Evolutionary conservation across 2,113 vertebrate species (phyloP).

Genomic region (Glareola pratincola): DNA sequence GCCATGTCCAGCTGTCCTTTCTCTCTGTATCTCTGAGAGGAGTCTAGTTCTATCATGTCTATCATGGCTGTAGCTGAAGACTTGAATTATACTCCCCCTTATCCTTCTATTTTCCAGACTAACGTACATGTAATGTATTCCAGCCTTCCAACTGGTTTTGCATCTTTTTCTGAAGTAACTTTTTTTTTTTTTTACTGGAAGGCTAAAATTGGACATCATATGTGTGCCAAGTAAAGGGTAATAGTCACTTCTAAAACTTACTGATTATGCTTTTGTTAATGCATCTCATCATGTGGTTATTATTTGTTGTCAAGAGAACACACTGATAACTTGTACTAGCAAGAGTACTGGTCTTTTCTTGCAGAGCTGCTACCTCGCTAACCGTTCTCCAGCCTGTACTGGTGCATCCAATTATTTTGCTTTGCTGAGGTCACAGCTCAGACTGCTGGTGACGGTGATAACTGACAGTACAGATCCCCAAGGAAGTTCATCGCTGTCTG

Average conservation of each 20-base stretch:
- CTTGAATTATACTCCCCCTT: not conserved
- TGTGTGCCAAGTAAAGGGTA: not conserved
- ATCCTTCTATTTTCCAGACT: not conserved
- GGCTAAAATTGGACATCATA: not conserved
- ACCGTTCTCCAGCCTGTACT: not conserved
- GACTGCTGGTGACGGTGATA: not conserved
- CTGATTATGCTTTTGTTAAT: not conserved
- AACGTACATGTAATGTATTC: not conserved
- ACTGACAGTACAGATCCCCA: not conserved
- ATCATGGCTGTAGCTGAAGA: not conserved
- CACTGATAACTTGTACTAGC: accelerated
- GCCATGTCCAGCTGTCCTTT: not conserved
- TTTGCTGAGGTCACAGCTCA: not conserved
- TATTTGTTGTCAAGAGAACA: not conserved
- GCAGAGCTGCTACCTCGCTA: accelerated
- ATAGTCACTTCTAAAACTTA: not conserved
- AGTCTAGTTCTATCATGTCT: not conserved
- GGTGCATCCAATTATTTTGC: accelerated
- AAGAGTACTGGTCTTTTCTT: not conserved
- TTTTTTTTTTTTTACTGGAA: not conserved
- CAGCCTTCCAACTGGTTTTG: not conserved
- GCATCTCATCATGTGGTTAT: accelerated
- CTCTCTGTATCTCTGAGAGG: not conserved
- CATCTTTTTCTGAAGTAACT: not conserved
- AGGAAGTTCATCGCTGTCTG: accelerated